phyloP scores from a whole-genome alignment of 2,113 vertebrate species.

The Amia ocellicauda region DNA sequence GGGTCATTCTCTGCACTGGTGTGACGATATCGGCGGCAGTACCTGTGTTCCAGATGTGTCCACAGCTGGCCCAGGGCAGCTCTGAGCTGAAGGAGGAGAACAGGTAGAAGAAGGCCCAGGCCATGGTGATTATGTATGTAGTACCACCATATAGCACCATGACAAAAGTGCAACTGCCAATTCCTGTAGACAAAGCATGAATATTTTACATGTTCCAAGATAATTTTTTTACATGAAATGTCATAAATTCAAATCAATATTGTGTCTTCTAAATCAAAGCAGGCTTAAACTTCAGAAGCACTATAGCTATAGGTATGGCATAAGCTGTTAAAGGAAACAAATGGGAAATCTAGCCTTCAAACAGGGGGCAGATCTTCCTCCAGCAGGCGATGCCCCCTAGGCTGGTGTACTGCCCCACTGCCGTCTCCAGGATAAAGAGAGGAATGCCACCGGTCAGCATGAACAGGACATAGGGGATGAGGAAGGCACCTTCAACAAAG shows the following conservation, averaged over 20 bases:
- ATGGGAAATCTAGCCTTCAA: no score
- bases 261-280: no score
- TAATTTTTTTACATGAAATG: no score
- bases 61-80: conserved; percentile 82
- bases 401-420: conserved; percentile 62
- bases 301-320: no score
- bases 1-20: no score
- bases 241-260: background rate
- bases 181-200: conserved; percentile 39
- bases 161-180: conserved; percentile 57
- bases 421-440: conserved; percentile 62
- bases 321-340: no score
- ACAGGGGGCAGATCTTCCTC: conserved; percentile 54
- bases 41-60: conserved; percentile 85
- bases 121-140: conserved; percentile 61
- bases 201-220: no score
- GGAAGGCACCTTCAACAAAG: conserved; percentile 51
- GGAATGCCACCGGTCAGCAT: conserved; percentile 58
- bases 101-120: conserved; percentile 80
- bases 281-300: no score
- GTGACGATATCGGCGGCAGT: background rate
- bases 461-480: conserved; percentile 58
- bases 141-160: conserved; percentile 56
- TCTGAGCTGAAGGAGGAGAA: conserved; percentile 78
- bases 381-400: conserved; percentile 64